Evolutionary conservation across 2,113 vertebrate species (phyloP).

Genomic region (Raja brachyura): DNA sequence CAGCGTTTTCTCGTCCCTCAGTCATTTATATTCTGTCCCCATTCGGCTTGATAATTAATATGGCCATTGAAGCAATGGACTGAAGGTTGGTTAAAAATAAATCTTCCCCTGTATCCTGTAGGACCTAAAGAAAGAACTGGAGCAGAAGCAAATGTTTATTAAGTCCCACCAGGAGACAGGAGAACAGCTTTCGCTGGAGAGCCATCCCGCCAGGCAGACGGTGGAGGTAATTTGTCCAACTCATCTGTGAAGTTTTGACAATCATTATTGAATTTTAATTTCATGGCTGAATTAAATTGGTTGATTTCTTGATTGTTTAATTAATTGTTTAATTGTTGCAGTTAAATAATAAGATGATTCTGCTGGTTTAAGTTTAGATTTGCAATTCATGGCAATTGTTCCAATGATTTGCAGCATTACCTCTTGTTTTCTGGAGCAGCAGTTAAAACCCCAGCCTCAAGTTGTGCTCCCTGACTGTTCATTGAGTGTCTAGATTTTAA

Average conservation of each 20-base stretch:
- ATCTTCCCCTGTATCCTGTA: conserved; percentile 45
- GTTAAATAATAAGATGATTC: not conserved
- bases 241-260: not conserved
- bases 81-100: not conserved
- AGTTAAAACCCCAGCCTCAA: not conserved
- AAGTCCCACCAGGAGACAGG: conserved; percentile 81
- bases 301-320: not conserved
- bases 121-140: conserved; percentile 79
- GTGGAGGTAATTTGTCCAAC: conserved; percentile 71
- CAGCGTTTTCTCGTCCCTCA: not conserved
- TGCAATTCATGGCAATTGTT: not conserved
- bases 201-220: conserved; percentile 92
- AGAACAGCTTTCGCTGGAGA: conserved; percentile 75
- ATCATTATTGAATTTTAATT: not conserved
- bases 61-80: not conserved
- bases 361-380: not conserved
- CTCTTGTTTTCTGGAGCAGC: not conserved
- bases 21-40: not conserved
- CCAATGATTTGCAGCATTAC: not conserved
- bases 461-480: not conserved
- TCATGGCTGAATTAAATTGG: not conserved
- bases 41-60: not conserved
- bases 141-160: conserved; percentile 83
- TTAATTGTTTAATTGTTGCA: not conserved
- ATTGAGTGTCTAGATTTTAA: not conserved